phyloP scores from a whole-genome alignment of 2,888 invertebrate species.

The Ichneumoninae sp. region DNA sequence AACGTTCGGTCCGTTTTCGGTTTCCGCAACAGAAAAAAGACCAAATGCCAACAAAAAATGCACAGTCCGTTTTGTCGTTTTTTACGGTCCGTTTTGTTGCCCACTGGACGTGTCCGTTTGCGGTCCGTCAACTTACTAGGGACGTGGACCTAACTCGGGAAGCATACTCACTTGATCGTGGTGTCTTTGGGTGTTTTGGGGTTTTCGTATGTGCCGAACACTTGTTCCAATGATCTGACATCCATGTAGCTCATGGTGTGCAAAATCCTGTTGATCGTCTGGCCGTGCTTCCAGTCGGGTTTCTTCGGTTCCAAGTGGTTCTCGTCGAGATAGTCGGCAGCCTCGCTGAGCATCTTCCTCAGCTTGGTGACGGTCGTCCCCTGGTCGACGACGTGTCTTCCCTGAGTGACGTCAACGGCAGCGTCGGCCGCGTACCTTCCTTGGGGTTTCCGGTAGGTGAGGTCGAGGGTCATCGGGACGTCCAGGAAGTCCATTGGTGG shows the following conservation, averaged over 20 bases:
- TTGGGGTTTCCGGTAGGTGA: conserved; percentile 76
- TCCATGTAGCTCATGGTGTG: conserved; percentile 79
- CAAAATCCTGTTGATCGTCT: conserved; percentile 80
- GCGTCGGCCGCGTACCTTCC: conserved; percentile 68
- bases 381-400: conserved; percentile 77
- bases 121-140: no score
- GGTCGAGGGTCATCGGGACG: conserved; percentile 68
- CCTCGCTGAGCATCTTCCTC: conserved; percentile 78
- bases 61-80: no score
- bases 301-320: conserved; percentile 78
- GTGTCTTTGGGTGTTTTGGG: conserved; percentile 67
- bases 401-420: conserved; percentile 79
- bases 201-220: conserved; percentile 71
- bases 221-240: conserved; percentile 75
- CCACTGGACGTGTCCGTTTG: no score
- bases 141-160: neutral
- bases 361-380: conserved; percentile 74
- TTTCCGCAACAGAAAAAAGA: no score
- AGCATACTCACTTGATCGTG: conserved; percentile 70
- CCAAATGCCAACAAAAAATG: no score
- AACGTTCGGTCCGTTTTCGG: no score
- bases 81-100: no score
- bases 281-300: conserved; percentile 79
- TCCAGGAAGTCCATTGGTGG: conserved; percentile 65
- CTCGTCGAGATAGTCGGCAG: conserved; percentile 80